Base-by-base conservation (phyloP, 2,888 invertebrate genomes). In the Dromius quadrimaculatus region DNA sequence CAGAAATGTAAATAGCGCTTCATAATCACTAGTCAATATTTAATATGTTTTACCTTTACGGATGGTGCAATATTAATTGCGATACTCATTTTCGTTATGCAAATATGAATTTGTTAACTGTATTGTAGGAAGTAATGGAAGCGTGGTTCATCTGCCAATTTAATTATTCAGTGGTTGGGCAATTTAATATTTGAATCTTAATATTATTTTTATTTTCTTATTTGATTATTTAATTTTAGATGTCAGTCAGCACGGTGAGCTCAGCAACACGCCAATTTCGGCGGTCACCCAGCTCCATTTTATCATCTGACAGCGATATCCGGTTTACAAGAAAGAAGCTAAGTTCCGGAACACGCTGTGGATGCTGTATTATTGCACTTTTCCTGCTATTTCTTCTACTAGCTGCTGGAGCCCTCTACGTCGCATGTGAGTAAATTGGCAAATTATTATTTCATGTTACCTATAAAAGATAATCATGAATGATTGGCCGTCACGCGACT, bases 231-330 rank as follows among this genome's bases (percentile, higher is more conserved):
- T 15, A 41, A 41, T 41, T 41, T 41, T 23, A 87, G 87, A 86
- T 87, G 79, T 86, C 87, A 28, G 82, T 84, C 72, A 81, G 79
- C 72, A 81, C 81, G 71, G 84, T 84, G 75, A 80, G 78, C 71
- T 78, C 79, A 45, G 76, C 77, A 68, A 85, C 85, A 28, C 81
- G 85, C 73, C 84, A 83, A 71, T 85, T 85, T 76, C 83, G 86
- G 75, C 80, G 86, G 74, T 86, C 87, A 0, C 90, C 93, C 36
- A 92, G 92, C 81, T 93, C 93, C 32, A 92, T 93, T 71, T 83
- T 93, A 77, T 93, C 94, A 0, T 92, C 93, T 75, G 93, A 93
- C 85, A 94, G 94, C 77, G 94, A 95, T 83, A 94, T 95, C 80
- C 87, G 94, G 75, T 95, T 95, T 83, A 94, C 94, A 11, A 87